Evolutionary conservation across 2,888 invertebrate genomes (phyloP).

Genomic region (Limnephilus auricula): DNA sequence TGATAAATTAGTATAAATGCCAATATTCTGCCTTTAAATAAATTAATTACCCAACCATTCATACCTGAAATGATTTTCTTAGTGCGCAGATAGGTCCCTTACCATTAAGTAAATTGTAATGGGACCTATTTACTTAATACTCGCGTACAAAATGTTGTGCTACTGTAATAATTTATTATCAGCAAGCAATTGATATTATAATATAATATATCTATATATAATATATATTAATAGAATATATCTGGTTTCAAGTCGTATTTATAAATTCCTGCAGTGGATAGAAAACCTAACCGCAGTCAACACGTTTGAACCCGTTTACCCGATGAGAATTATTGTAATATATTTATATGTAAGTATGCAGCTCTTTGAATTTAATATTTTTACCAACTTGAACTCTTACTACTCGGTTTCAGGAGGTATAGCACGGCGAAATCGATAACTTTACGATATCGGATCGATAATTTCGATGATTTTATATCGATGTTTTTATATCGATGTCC

Average conservation of each 20-base stretch:
- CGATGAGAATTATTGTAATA: neutral
- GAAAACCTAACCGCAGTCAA: neutral
- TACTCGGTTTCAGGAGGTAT: no score
- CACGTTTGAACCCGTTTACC: neutral
- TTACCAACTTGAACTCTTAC: neutral
- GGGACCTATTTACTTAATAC: neutral
- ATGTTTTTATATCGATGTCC: no score
- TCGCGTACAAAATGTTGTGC: neutral
- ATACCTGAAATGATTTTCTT: neutral
- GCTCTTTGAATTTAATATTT: no score
- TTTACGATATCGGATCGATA: no score
- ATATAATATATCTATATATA: no score
- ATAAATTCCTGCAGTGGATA: neutral
- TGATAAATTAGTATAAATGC: neutral
- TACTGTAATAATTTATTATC: neutral
- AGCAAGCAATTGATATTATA: constrained; percentile 2
- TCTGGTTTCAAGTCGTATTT: neutral
- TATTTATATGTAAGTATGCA: no score
- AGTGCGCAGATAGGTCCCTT: no score
- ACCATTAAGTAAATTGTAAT: constrained; percentile 2
- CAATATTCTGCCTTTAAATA: neutral
- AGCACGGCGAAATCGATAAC: no score
- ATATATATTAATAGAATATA: no score
- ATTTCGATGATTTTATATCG: no score
- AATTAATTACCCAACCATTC: neutral